Conservation (phyloP, 2,113 vertebrate species). For the Pseudopodoces humilis region DNA sequence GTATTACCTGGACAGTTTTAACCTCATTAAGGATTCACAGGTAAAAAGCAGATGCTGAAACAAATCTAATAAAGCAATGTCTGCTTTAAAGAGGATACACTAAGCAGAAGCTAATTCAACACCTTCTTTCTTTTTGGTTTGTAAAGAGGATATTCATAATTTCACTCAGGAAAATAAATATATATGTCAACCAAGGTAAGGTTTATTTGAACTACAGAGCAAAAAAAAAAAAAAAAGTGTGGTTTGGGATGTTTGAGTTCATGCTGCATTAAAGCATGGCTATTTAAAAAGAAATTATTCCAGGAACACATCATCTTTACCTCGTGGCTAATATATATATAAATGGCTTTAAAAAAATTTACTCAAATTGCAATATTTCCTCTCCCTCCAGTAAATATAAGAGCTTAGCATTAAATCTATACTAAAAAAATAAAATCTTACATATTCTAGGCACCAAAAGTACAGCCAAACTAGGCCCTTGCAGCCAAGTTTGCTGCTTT, state of each 20-base stretch:
- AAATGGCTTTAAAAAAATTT: background rate
- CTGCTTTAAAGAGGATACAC: background rate
- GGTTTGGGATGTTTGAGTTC: background rate
- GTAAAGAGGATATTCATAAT: background rate
- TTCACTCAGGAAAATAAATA: background rate
- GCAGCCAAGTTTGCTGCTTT: background rate
- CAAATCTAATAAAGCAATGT: background rate
- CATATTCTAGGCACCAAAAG: background rate
- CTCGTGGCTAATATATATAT: background rate
- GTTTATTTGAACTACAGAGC: background rate
- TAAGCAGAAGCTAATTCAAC: background rate
- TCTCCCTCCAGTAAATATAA: background rate
- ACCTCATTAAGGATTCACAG: background rate
- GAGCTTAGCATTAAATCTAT: background rate
- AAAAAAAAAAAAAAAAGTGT: background rate
- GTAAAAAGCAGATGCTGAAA: background rate
- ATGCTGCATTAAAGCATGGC: background rate
- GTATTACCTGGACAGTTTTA: background rate
- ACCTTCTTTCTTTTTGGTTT: background rate
- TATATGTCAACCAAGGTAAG: background rate
- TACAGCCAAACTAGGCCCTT: background rate
- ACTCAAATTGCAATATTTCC: background rate
- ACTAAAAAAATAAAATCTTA: background rate
- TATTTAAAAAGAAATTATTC: background rate
- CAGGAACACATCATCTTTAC: background rate